Base-by-base conservation (phyloP, 2,888 invertebrate species). In the Diarsia mendica region DNA sequence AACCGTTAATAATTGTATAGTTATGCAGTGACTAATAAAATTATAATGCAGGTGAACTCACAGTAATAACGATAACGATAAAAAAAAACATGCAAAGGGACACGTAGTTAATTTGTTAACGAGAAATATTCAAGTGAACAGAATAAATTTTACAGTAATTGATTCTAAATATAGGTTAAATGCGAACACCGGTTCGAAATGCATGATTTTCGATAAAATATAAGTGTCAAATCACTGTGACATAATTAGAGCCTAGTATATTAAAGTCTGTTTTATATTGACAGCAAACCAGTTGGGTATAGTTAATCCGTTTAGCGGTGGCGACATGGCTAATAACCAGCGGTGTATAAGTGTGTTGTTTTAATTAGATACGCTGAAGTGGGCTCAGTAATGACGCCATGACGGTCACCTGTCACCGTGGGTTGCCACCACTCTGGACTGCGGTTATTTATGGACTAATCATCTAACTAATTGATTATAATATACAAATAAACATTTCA, bases 381-480 rank as follows among this genome's bases (percentile, higher is more conserved):
- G 81, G 83, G 83, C 55, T 46, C 74, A 67, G 66, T 79, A 80
- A 78, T 75, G 75, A 79, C 83, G 75, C 83, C 79, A 80, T 83
- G 77, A 75, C 87, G 71, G 83, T 80, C 81, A 83, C 76, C 85
- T 86, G 87, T 87, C 87, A 77, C 67, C 68, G 67, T 75, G 33
- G 70, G 44, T 58, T 66, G 77, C 58, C 48, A 61, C 68, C 63
- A 67, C 53, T 49, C 66, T 20, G 33, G 44, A 46, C 67, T 49
- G 39, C n/a, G 63, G 60, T 82, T 87, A 87, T 82, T 78, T 75
- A 80, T 75, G 20, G 71, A 69, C 76, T 78, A 82, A 85, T 87
- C 78, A 78, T 39, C 58, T 68, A 67, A 67, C 75, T 85, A 81
- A 86, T 86, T 81, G 72, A 77, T 85, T 74, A 82, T 77, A 67